A percentile compares a stretch with the other conserved stretches of the same genome.
These are phyloP conservation scores for Montipora cactus DNA, from an alignment of 64 coral and sea anemone genomes.

Conservation along the genomic window DNA sequence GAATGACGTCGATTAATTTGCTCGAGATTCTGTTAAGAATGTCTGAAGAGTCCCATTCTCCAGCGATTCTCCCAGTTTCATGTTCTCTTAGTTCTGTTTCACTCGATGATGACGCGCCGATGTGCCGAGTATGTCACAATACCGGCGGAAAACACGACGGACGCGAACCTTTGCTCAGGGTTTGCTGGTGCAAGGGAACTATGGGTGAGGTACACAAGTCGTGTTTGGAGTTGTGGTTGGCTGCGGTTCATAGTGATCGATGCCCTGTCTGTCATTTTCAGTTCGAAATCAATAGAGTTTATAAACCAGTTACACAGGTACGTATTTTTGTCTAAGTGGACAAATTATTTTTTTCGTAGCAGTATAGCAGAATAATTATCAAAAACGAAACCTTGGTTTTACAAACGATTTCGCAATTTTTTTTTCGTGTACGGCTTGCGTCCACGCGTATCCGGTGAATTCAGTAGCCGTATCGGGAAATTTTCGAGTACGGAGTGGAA, in stretches of 20 bases:
- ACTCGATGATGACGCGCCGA: conserved; percentile 1
- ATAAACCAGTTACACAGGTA: conserved; percentile 6
- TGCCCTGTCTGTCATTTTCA: conserved; percentile 24
- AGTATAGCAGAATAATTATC: too few species aligned
- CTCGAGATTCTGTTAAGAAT: neutral
- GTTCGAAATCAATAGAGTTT: conserved; percentile 24
- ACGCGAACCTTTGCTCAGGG: neutral
- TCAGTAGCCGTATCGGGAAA: too few species aligned
- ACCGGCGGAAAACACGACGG: conserved; percentile 1
- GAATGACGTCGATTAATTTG: neutral
- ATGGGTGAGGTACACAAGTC: conserved; percentile 40
- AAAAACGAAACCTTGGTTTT: too few species aligned
- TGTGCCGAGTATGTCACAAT: conserved; percentile 28
- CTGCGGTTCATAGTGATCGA: neutral
- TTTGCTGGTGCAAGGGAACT: conserved; percentile 38
- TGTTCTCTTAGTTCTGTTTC: neutral
- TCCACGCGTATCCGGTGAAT: too few species aligned
- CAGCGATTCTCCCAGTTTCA: neutral
- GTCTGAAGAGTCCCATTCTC: neutral
- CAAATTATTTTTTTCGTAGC: too few species aligned
- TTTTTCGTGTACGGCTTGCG: too few species aligned
- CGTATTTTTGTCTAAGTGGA: neutral
- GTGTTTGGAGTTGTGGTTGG: conserved; percentile 36
- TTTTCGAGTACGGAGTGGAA: too few species aligned
- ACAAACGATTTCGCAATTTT: too few species aligned